Evolutionary conservation across 2,888 invertebrate genomes (phyloP).

Genomic region (Cyclophora albipunctata): DNA sequence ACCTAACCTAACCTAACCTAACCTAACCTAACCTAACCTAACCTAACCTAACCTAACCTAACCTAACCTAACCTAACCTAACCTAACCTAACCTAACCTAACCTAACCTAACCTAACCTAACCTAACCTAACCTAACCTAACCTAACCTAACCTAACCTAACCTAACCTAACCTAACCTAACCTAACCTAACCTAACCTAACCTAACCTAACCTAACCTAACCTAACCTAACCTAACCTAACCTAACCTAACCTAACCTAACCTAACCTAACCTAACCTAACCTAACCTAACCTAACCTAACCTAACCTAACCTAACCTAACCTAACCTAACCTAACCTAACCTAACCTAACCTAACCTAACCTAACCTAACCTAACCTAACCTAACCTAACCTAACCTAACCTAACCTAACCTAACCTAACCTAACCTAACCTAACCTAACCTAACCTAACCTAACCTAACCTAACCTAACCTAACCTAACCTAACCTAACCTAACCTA

Average conservation of each 20-base stretch:
- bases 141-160: conserved; percentile 2
- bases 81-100: conserved; percentile 2
- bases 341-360: conserved; percentile 2
- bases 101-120: conserved; percentile 2
- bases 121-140: conserved; percentile 2
- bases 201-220: conserved; percentile 2
- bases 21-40: conserved; percentile 2
- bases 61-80: conserved; percentile 2
- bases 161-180: conserved; percentile 2
- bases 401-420: conserved; percentile 2
- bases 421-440: conserved; percentile 2
- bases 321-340: conserved; percentile 2
- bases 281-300: conserved; percentile 2
- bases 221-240: conserved; percentile 2
- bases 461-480: conserved; percentile 2
- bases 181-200: conserved; percentile 2
- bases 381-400: conserved; percentile 2
- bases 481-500: conserved; percentile 2
- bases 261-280: conserved; percentile 2
- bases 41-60: conserved; percentile 2
- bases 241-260: conserved; percentile 2
- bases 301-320: conserved; percentile 2
- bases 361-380: conserved; percentile 2
- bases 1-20: conserved; percentile 2
- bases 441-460: conserved; percentile 3